These are phyloP conservation scores for Acheta domesticus DNA, from an alignment of 2,888 invertebrate genomes.

Conservation along the genomic window DNA sequence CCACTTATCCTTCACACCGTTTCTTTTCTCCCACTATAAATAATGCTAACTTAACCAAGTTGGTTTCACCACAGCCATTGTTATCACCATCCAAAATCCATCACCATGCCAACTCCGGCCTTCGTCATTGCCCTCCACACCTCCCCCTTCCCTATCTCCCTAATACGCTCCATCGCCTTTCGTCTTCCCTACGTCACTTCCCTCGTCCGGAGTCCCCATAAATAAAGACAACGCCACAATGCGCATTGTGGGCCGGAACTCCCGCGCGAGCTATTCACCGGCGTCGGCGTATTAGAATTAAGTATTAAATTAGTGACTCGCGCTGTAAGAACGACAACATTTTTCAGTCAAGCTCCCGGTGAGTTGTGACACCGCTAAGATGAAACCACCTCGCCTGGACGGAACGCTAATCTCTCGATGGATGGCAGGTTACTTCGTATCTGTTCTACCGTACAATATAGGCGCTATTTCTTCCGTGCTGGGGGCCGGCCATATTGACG, in stretches of 20 bases:
- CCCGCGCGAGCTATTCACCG: background rate
- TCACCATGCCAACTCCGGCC: too few species aligned
- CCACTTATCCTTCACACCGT: too few species aligned
- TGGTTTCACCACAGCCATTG: too few species aligned
- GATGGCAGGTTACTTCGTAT: too few species aligned
- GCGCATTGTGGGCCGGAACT: background rate
- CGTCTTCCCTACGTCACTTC: background rate
- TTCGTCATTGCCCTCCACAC: too few species aligned
- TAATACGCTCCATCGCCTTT: background rate
- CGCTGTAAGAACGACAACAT: background rate
- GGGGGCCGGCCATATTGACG: too few species aligned
- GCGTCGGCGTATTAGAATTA: background rate
- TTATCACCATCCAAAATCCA: too few species aligned
- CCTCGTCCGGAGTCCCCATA: background rate
- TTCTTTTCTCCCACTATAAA: too few species aligned
- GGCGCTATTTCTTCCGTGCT: too few species aligned
- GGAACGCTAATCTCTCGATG: too few species aligned
- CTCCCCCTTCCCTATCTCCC: background rate
- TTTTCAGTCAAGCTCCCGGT: background rate
- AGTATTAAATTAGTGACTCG: slow-evolving; percentile 1
- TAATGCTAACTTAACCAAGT: too few species aligned
- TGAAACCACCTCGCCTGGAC: background rate
- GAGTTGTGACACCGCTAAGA: background rate
- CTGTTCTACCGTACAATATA: too few species aligned
- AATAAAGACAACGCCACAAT: background rate